phyloP scores from a whole-genome alignment of 2,113 vertebrate species.

The Tachuris rubrigastra region DNA sequence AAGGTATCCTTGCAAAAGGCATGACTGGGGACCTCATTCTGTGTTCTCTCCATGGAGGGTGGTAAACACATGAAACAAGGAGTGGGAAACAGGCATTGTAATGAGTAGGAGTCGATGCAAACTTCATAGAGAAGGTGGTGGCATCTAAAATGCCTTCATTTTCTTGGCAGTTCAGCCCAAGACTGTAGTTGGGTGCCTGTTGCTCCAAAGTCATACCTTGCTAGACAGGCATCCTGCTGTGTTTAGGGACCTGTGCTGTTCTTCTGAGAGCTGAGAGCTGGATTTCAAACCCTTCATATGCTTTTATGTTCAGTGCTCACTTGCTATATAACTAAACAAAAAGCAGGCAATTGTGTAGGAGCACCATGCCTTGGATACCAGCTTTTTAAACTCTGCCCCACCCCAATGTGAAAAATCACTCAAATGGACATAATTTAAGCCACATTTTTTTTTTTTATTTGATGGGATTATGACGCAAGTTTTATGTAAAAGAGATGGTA shows the following conservation, averaged over 20 bases:
- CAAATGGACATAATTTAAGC: not conserved
- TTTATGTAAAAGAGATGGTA: not conserved
- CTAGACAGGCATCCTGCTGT: not conserved
- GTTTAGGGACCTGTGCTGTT: not conserved
- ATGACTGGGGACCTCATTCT: accelerated
- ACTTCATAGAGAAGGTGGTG: not conserved
- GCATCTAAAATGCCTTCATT: not conserved
- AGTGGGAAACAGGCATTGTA: not conserved
- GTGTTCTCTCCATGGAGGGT: accelerated
- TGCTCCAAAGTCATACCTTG: not conserved
- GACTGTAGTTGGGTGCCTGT: not conserved
- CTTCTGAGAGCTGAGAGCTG: not conserved
- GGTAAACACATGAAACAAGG: not conserved
- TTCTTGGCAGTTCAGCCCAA: not conserved
- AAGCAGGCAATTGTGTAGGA: not conserved
- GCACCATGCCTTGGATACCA: accelerated
- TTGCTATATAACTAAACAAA: not conserved
- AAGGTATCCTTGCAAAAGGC: not conserved
- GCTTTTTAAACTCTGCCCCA: not conserved
- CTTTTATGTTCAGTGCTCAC: not conserved
- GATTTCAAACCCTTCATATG: not conserved
- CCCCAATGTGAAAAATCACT: not conserved
- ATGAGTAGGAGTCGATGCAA: not conserved
- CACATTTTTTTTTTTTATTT: not conserved
- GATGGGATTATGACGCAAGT: not conserved